Percentiles rank a stretch among this genome's conserved stretches.
These are phyloP conservation scores for Deilephila elpenor DNA, from an alignment of 2,888 invertebrate genomes.

Conservation along the genomic window DNA sequence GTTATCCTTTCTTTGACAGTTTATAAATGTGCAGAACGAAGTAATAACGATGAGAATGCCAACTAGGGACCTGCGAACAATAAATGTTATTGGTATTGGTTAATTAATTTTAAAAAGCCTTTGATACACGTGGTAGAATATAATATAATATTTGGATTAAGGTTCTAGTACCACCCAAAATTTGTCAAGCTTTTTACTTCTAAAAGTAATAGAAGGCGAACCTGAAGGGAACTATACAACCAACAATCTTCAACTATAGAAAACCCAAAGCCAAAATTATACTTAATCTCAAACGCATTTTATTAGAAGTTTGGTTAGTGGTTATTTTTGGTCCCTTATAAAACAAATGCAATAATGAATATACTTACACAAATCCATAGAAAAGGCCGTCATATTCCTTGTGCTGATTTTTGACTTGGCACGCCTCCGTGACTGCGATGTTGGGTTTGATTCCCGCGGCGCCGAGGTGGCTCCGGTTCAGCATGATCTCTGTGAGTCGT, in stretches of 20 bases:
- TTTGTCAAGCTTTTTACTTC: too few relatives aligned
- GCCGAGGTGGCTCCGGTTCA: slow-evolving; percentile 72
- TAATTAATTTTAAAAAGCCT: not conserved
- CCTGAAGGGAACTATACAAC: too few relatives aligned
- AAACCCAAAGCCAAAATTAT: too few relatives aligned
- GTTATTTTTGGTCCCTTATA: too few relatives aligned
- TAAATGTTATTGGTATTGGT: not conserved
- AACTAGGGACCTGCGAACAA: not conserved
- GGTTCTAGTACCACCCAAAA: too few relatives aligned
- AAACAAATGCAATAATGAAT: not conserved
- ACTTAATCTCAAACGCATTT: too few relatives aligned
- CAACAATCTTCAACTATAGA: too few relatives aligned
- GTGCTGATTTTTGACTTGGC: slow-evolving; percentile 59
- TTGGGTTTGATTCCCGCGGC: slow-evolving; percentile 65
- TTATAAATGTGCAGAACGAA: slow-evolving; percentile 61
- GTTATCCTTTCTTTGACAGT: slow-evolving; percentile 40
- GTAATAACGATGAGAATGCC: slow-evolving; percentile 42
- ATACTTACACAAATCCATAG: slow-evolving; percentile 68
- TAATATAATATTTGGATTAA: too few relatives aligned
- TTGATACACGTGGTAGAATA: too few relatives aligned
- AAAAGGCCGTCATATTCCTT: slow-evolving; percentile 59
- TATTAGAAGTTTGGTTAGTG: too few relatives aligned
- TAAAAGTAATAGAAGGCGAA: too few relatives aligned
- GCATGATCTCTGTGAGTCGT: slow-evolving; percentile 59
- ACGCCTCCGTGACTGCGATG: slow-evolving; percentile 61